Evolutionary conservation across 2,113 vertebrate species (phyloP), one percentile per base, ranked within the genome.

Genomic region (Thunnus maccoyii): DNA sequence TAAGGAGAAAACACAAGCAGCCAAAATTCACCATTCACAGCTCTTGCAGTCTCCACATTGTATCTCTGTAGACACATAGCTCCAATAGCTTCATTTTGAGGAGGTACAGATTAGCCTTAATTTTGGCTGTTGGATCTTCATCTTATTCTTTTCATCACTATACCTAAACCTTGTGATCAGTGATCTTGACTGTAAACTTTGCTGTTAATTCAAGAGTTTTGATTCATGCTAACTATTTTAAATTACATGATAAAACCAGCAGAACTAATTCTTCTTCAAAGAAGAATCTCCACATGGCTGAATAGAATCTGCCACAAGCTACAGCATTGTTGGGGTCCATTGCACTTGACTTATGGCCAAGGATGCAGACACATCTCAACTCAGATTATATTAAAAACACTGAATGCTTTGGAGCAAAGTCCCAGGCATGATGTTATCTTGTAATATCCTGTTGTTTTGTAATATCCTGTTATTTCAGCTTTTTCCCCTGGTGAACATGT

Each of bases 121-220:
- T 36, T 36, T 36, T 36, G 5, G 7, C 32, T 36, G 32, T 36
- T 36, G 7, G 32, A 36, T 36, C 32, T 36, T 6, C 32, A 36
- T 36, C 7, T 41, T 41, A 7, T 20, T 6, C 50, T 52, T 50
- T 54, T 52, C 2, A 15, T 41, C 32, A 36, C 5, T 36, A 44
- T 52, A 25, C 27, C 27, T 50, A 20, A 68, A 51, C 51, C 48
- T 30, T 30, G 27, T 30, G 27, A 27, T 67, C 64, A 52, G 47
- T 50, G 65, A 68, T 50, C 65, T 51, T 67, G 65, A 67, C 48
- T 67, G 25, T 67, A 32, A 47, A 67, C 52, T 67, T 67, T 25
- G 25, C 27, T 52, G 47, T 67, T 67, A 67, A 67, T 51, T 52
- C 9, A 27, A 36, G 27, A 67, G 65, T 68, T 67, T 54, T 52